Base-by-base conservation (phyloP, 2,888 invertebrate genomes). In the Leucoma salicis region DNA sequence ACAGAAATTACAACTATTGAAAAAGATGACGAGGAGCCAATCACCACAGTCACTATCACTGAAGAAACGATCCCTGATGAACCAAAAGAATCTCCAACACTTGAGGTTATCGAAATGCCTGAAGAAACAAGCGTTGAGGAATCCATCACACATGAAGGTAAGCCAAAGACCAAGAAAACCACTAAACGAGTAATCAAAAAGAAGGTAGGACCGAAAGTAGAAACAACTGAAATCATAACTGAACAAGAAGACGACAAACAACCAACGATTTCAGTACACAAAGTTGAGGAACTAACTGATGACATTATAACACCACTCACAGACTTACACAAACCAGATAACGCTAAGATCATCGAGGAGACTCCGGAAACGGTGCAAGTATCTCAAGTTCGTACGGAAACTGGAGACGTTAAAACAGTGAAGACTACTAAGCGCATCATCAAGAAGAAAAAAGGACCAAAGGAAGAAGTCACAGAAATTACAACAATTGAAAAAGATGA, bases 31-130 rank as follows among this genome's bases (percentile, higher is more conserved):
- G 50, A 53, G 5, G 40, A 32, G 0, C 56, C 56, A 0, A 41
- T 46, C 0, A 66, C 62, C 0, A 66, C 58, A 0, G 58, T 67
- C 0, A 60, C 47, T 0, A 57, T 68, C 0, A 87, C 86, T 54
- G 82, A 56, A 67, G 85, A 65, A 51, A 62, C 53, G 67, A 74
- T 16, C 52, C 76, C 53, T 57, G 78, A 31, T 39, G 42, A 57
- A 14, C 3, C 18, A 0, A 13, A 44, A 10, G 25, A 46, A 0
- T 14, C 25, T 0, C n/a, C 76, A 5, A 50, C 49, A 0, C 14
- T 49, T 0, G 57, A 63, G 31, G 45, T 55, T 0, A n/a, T 63
- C 0, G 63, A 60, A 32, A 14, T 60, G 0, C 63, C 63, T 0
- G 62, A 63, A 10, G 60, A 60, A 6, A 52, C 39, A 0, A 78